These are phyloP conservation scores for Heliconius ismenius DNA, from an alignment of 2,888 invertebrate genomes.

Conservation along the genomic window DNA sequence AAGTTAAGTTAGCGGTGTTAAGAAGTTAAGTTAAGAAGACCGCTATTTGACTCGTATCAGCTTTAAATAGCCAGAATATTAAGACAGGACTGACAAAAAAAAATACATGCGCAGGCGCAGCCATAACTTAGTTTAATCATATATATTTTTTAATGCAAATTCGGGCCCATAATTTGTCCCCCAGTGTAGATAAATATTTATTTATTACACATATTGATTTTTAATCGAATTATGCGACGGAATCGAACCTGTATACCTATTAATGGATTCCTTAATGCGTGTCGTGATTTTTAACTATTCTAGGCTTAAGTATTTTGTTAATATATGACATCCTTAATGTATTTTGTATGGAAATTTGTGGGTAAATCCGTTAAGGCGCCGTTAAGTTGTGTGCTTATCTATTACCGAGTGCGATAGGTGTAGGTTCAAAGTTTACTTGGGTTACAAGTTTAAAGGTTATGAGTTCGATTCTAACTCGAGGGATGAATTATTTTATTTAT, in stretches of 20 bases:
- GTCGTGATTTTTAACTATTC: slow-evolving; percentile 15
- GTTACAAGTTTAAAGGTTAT: too few species aligned
- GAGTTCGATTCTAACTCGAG: too few species aligned
- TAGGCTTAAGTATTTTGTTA: slow-evolving; percentile 4
- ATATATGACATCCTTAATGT: slow-evolving; percentile 15
- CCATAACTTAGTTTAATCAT: neutral
- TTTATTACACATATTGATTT: slow-evolving; percentile 23
- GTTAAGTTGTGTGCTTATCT: neutral
- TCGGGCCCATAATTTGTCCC: slow-evolving; percentile 31
- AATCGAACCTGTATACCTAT: slow-evolving; percentile 24
- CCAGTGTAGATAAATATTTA: slow-evolving; percentile 30
- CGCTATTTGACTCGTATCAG: neutral
- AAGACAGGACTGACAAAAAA: neutral
- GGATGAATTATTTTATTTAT: too few species aligned
- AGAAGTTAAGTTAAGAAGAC: too few species aligned
- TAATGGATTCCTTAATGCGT: slow-evolving; percentile 13
- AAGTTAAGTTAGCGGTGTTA: too few species aligned
- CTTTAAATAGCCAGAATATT: neutral
- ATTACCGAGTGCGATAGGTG: neutral
- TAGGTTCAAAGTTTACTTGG: neutral
- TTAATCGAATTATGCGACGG: slow-evolving; percentile 27
- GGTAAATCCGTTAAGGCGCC: neutral
- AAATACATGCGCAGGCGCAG: slow-evolving; percentile 1
- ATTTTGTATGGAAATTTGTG: slow-evolving; percentile 6
- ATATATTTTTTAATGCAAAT: slow-evolving; percentile 26